Conservation (phyloP, 2,113 vertebrate species). For the Anolis carolinensis region DNA sequence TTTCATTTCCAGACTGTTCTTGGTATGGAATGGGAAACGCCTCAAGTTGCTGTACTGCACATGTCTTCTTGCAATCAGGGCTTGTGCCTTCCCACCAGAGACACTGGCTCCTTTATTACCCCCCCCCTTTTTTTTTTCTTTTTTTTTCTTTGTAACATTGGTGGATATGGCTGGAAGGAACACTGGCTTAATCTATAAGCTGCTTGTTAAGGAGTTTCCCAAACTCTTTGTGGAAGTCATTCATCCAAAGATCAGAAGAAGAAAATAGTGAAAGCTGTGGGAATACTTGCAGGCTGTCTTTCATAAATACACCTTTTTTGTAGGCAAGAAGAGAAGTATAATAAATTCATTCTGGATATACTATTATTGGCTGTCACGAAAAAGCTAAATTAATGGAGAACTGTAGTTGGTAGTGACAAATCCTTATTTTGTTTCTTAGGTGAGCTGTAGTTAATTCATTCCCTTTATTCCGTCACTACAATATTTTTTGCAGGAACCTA, state of each 20-base stretch:
- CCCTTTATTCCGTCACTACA: background rate
- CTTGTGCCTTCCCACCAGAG: background rate
- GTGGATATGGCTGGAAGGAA: conserved; percentile 28
- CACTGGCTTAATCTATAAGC: background rate
- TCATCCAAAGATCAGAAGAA: fast-evolving
- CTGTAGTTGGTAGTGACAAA: conserved; percentile 7
- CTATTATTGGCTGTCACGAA: background rate
- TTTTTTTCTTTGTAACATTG: background rate
- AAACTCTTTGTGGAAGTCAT: fast-evolving
- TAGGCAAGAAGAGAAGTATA: fast-evolving
- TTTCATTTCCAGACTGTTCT: conserved; percentile 63
- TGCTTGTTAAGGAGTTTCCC: background rate
- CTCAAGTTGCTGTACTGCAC: background rate
- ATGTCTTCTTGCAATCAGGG: conserved; percentile 21
- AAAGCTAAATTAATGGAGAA: background rate
- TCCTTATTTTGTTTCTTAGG: background rate
- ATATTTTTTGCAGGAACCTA: background rate
- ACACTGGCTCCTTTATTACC: background rate
- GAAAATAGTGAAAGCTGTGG: fast-evolving
- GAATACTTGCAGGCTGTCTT: background rate
- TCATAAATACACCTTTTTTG: background rate
- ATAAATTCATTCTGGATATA: fast-evolving
- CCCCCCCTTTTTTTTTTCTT: fast-evolving
- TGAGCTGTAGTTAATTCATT: background rate
- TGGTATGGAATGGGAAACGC: background rate